Percentiles rank a stretch among this genome's conserved stretches.
These are phyloP conservation scores for Tholera decimalis DNA, from an alignment of 2,888 invertebrate species.

Conservation along the genomic window DNA sequence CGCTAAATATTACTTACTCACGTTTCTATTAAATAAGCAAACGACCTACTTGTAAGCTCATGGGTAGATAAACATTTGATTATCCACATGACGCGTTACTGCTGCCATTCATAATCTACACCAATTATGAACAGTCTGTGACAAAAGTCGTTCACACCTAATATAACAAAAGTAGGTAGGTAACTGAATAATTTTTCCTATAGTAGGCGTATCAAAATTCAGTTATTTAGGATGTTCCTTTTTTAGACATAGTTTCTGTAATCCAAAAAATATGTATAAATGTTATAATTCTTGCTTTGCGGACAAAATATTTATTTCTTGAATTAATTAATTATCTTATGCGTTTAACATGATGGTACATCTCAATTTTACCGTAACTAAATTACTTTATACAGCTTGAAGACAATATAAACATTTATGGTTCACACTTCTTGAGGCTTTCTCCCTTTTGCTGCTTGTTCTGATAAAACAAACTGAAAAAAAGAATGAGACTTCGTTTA, in stretches of 20 bases:
- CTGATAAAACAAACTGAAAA: conserved; percentile 8
- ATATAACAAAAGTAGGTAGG: too few relatives aligned
- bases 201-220: too few relatives aligned
- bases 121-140: conserved; percentile 23
- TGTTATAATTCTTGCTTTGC: too few relatives aligned
- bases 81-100: conserved; percentile 11
- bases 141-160: too few relatives aligned
- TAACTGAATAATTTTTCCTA: too few relatives aligned
- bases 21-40: conserved; percentile 64
- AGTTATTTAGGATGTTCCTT: too few relatives aligned
- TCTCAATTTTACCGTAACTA: not conserved
- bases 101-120: conserved; percentile 40
- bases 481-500: conserved; percentile 5
- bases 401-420: conserved; percentile 7
- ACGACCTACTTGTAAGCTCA: conserved; percentile 49
- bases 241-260: too few relatives aligned
- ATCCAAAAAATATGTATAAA: too few relatives aligned
- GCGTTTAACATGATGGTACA: conserved; percentile 6
- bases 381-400: not conserved
- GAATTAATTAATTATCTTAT: too few relatives aligned
- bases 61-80: conserved; percentile 19
- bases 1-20: conserved; percentile 61
- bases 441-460: conserved; percentile 6
- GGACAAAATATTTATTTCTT: too few relatives aligned
- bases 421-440: conserved; percentile 1